Evolutionary conservation across 2,888 invertebrate species (phyloP).

Genomic region (Argyra leucocephala): DNA sequence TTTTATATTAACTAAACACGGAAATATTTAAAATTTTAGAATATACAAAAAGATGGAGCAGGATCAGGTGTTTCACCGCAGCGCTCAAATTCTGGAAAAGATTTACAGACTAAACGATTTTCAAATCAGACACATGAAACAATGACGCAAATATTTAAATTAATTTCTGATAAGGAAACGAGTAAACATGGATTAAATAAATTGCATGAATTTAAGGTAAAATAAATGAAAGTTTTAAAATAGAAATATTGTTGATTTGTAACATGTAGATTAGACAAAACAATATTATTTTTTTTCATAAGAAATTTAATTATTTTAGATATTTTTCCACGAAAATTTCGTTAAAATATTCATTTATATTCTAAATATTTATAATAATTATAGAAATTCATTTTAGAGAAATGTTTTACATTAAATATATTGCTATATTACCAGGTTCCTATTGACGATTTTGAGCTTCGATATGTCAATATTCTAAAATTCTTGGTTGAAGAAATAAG

Average conservation of each 20-base stretch:
- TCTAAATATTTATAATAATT: too few relatives aligned
- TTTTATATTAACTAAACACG: not conserved
- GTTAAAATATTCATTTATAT: too few relatives aligned
- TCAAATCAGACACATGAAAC: constrained; percentile 76
- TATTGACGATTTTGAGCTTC: constrained; percentile 19
- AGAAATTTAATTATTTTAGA: too few relatives aligned
- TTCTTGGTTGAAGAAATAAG: constrained; percentile 20
- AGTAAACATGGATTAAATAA: constrained; percentile 64
- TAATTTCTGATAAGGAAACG: constrained; percentile 82
- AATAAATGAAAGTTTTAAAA: too few relatives aligned
- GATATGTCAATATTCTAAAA: constrained; percentile 21
- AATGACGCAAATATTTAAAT: constrained; percentile 78
- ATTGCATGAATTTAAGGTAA: constrained; percentile 42
- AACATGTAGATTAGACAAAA: too few relatives aligned
- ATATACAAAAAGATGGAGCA: constrained; percentile 49
- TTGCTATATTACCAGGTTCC: constrained; percentile 17
- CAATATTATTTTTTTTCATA: too few relatives aligned
- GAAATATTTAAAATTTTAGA: constrained; percentile 30
- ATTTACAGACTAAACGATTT: constrained; percentile 48
- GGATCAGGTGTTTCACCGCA: constrained; percentile 40
- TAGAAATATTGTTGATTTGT: too few relatives aligned
- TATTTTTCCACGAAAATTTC: too few relatives aligned
- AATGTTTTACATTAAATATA: constrained; percentile 8
- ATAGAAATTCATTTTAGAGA: not conserved
- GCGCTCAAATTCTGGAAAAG: constrained; percentile 35